A percentile compares a stretch with the other conserved stretches of the same genome.
Conservation (phyloP, 2,113 vertebrate genomes). For the Cephalopholis sonnerati region DNA sequence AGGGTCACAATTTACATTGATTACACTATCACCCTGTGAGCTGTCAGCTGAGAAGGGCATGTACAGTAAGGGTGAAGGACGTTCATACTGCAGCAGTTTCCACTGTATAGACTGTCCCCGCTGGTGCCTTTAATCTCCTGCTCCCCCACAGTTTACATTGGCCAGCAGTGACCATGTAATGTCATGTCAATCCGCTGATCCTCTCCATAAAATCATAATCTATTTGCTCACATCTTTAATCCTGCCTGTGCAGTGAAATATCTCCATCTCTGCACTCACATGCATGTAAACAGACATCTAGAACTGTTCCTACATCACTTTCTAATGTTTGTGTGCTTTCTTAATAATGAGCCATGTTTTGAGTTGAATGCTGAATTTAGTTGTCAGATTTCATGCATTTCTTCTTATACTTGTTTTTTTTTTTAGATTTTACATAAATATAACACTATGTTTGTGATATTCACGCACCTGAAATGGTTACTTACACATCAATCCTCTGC, state of each 20-base stretch:
- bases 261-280: neutral
- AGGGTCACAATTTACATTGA: neutral
- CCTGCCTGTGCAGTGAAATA: neutral
- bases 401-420: neutral
- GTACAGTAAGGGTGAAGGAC: conserved; percentile 26
- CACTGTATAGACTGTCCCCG: neutral
- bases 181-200: neutral
- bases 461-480: neutral
- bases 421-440: neutral
- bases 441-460: neutral
- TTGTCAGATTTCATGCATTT: neutral
- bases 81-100: conserved; percentile 24
- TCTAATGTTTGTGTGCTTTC: neutral
- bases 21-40: neutral
- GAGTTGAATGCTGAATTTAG: neutral
- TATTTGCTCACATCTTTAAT: neutral
- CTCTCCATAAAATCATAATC: conserved; percentile 22
- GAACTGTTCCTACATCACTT: neutral
- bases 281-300: neutral
- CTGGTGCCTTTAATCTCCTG: neutral
- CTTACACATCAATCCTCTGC: neutral
- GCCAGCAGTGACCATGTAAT: neutral
- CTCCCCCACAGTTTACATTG: neutral
- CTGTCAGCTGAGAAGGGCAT: neutral
- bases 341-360: neutral